Evolutionary conservation across 2,888 invertebrate genomes (phyloP).

Genomic region (Leuctra nigra): DNA sequence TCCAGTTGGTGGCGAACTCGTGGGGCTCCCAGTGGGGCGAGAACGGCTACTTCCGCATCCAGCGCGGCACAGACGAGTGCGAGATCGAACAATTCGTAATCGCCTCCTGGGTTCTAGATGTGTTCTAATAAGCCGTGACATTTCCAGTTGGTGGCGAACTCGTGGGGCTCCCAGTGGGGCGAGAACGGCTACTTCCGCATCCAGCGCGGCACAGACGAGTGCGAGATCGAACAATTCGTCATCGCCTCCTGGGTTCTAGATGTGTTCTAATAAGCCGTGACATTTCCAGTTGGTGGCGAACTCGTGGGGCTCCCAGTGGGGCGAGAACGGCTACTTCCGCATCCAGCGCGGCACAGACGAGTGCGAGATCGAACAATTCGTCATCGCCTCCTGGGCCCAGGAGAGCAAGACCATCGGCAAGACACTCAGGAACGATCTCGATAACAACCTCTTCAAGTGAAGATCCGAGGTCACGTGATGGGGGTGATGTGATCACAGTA

Average conservation of each 20-base stretch:
- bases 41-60: constrained; percentile 81
- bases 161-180: constrained; percentile 91
- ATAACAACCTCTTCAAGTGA: too few relatives aligned
- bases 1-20: constrained; percentile 85
- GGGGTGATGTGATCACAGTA: too few relatives aligned
- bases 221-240: constrained; percentile 85
- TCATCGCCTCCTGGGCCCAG: constrained; percentile 70
- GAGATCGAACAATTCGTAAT: constrained; percentile 87
- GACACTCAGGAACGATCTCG: too few relatives aligned
- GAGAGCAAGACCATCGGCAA: not conserved
- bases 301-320: constrained; percentile 91
- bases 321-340: constrained; percentile 84
- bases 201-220: constrained; percentile 74
- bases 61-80: constrained; percentile 77
- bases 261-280: too few relatives aligned
- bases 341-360: constrained; percentile 80
- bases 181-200: constrained; percentile 89
- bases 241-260: constrained; percentile 63
- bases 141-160: constrained; percentile 81
- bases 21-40: constrained; percentile 94
- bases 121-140: too few relatives aligned
- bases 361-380: constrained; percentile 84
- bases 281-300: constrained; percentile 81
- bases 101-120: constrained; percentile 59
- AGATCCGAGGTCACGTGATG: too few relatives aligned